Evolutionary conservation across 2,888 invertebrate genomes (phyloP), one percentile per base, ranked within the genome.

Genomic region (Pseudoips prasinana): DNA sequence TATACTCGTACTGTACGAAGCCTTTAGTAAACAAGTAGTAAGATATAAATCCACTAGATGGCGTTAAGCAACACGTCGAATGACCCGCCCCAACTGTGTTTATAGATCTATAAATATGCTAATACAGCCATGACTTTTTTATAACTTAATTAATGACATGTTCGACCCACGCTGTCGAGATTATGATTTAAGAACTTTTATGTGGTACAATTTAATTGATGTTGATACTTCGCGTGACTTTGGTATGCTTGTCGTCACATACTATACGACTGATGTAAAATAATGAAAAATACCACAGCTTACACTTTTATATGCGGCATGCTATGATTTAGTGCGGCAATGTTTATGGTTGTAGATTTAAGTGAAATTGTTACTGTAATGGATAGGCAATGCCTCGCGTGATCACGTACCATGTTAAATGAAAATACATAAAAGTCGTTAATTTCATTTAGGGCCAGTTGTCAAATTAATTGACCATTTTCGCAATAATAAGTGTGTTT

Each of bases 141-240:
- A 87, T 84, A 83, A 82, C 84, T 80, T 85, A 86, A 87, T 87
- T 85, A 86, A 87, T 86, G 82, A 85, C 82, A 76, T 74, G 71
- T 77, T 71, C 63, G 64, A 50, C 65, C 58, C 58, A 52, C 60
- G 55, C 62, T 58, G 66, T 63, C 62, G 64, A 75, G 76, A 78
- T 82, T 84, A 83, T 77, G 84, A 83, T 85, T 86, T 83, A 14
- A 80, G 73, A 70, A 67, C 73, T 78, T 84, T 79, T 83, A 79
- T 79, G 75, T 64, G 70, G 68, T 71, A 77, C 79, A 71, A 76
- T 83, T 82, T 83, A 83, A 84, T 83, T 84, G 83, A 76, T 75
- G 79, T 66, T 58, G 59, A 59, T 43, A 52, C 47, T 43, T 79
- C 70, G 86, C 85, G 86, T 87, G 87, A 78, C 77, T 60, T 33